phyloP scores from a whole-genome alignment of 2,113 vertebrate genomes.

The Gasterosteus aculeatus region DNA sequence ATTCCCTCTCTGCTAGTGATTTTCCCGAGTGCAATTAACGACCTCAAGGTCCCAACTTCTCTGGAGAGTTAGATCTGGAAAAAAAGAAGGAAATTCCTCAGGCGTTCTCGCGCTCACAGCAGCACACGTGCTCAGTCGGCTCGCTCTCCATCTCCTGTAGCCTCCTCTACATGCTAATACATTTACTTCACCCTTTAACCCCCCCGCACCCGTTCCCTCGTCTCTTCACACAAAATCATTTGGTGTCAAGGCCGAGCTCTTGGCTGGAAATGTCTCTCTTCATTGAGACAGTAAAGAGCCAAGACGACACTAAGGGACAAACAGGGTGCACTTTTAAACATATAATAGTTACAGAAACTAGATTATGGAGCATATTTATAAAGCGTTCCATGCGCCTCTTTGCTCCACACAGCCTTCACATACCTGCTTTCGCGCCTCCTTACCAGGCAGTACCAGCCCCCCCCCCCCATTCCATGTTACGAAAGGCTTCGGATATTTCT shows the following conservation, averaged over 20 bases:
- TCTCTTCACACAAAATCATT: conserved; percentile 34
- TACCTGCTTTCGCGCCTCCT: background rate
- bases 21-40: conserved; percentile 71
- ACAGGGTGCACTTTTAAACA: conserved; percentile 25
- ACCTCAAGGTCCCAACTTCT: conserved; percentile 70
- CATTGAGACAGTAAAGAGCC: conserved; percentile 16
- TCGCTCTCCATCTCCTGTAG: conserved; percentile 33
- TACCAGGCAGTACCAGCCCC: conserved; percentile 2
- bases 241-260: conserved; percentile 27
- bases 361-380: background rate
- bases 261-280: conserved; percentile 17
- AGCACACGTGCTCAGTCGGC: background rate
- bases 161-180: conserved; percentile 12
- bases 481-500: background rate
- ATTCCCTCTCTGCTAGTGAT: background rate
- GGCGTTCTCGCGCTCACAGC: conserved; percentile 39
- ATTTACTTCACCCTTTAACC: conserved; percentile 31
- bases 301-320: background rate
- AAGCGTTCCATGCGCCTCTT: conserved; percentile 14
- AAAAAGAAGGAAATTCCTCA: conserved; percentile 45
- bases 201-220: background rate
- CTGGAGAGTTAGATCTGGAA: conserved; percentile 38
- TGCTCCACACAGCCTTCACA: conserved; percentile 1
- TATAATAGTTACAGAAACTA: conserved; percentile 3
- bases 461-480: background rate